phyloP scores from a whole-genome alignment of 2,797 vertebrate genomes.

The Somateria mollissima region DNA sequence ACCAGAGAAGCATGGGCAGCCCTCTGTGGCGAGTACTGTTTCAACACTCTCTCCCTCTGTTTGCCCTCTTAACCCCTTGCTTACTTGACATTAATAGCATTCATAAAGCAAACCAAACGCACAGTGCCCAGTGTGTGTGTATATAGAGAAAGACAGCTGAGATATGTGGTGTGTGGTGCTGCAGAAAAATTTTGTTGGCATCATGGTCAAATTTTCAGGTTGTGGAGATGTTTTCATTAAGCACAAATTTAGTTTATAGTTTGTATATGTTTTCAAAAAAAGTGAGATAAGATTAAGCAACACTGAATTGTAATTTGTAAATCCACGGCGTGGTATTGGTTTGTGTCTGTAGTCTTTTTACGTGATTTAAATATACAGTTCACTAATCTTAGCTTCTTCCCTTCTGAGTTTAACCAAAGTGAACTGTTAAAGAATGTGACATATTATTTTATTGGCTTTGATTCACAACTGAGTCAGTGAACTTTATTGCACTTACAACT shows the following conservation, averaged over 20 bases:
- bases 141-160: neutral
- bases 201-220: neutral
- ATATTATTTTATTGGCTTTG: conserved; percentile 77
- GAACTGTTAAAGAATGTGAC: conserved; percentile 76
- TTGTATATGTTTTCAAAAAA: neutral
- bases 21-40: conserved; percentile 24
- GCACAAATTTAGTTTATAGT: neutral
- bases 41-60: neutral
- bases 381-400: conserved; percentile 52
- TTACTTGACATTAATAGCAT: neutral
- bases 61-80: neutral
- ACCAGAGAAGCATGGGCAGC: neutral
- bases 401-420: conserved; percentile 74
- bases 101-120: accelerated
- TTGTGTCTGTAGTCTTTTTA: neutral
- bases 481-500: conserved; percentile 66
- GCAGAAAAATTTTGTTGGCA: neutral
- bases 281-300: neutral
- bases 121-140: neutral
- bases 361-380: conserved; percentile 51
- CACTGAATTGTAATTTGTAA: neutral
- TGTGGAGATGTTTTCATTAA: neutral
- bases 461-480: conserved; percentile 71
- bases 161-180: neutral
- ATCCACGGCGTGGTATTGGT: neutral